Conservation (phyloP, 2,888 invertebrate species). For the Seira musarum region DNA sequence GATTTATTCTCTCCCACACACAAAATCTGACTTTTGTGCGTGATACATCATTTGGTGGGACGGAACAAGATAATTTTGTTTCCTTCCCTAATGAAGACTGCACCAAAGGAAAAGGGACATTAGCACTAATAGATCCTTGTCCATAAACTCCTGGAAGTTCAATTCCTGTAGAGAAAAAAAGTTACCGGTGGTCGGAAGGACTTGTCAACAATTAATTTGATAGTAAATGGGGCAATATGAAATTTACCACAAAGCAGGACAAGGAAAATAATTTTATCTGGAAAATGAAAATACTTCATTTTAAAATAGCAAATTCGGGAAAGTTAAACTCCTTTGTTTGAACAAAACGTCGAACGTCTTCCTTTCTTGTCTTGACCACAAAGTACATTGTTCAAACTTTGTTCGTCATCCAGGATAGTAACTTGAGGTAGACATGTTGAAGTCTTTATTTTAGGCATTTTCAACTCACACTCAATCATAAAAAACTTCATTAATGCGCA, state of each 20-base stretch:
- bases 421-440: not conserved
- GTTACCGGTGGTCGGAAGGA: not conserved
- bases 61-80: slow-evolving; percentile 18
- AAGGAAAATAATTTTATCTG: not conserved
- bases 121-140: slow-evolving; percentile 25
- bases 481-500: not conserved
- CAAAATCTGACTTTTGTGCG: slow-evolving; percentile 17
- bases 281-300: not conserved
- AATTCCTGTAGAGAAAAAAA: not conserved
- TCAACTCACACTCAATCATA: too few species aligned
- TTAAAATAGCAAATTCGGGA: too few species aligned
- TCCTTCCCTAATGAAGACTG: slow-evolving; percentile 24
- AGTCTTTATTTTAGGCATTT: not conserved
- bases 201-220: not conserved
- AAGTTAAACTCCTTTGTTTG: too few species aligned
- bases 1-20: slow-evolving; percentile 42
- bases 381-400: too few species aligned
- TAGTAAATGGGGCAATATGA: not conserved
- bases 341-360: too few species aligned
- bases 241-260: not conserved
- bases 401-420: not conserved
- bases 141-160: not conserved
- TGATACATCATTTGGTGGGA: not conserved
- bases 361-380: too few species aligned
- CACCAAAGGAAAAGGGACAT: slow-evolving; percentile 19